Base-by-base conservation (phyloP, 2,113 vertebrate species). In the Lagopus muta region DNA sequence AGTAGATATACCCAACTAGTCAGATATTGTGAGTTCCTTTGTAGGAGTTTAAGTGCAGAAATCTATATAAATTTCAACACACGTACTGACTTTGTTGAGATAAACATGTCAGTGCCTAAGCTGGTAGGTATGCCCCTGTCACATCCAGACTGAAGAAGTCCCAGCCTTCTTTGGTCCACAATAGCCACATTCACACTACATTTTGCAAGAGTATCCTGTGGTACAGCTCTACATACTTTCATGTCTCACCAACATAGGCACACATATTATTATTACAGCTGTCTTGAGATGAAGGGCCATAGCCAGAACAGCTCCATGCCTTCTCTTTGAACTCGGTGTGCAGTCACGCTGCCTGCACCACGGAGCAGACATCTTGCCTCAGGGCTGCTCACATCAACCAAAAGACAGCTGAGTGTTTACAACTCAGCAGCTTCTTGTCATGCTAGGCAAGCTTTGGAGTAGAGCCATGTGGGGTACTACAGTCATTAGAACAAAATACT, bases 191-290 rank as follows among this genome's bases (percentile, higher is more conserved):
- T 90, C 69, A 92, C 65, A 48, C 60, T 58, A 36, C 10, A 38
- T 92, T 94, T 86, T 83, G 45, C 72, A 70, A 93, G 45, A 93
- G 54, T 36, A 57, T n/a, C 36, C 58, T 88, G 75, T 75, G 45
- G 40, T 34, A 32, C 5, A 85, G 57, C 36, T 48, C 32, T 52
- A 36, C 55, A 32, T 45, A 36, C 50, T 54, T 80, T 25, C 50
- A 62, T 36, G n/a, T 83, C 78, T 66, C 80, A 86, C n/a, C 64
- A 80, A 32, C 36, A 80, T 45, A 80, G 79, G 55, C 75, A 76
- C 30, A 32, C 13, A 13, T 38, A 52, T 61, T 72, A 30, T 60
- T 67, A 10, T 38, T 79, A 25, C 36, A 84, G 54, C 60, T 92
- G 74, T 73, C 82, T 70, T 10, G 32, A 90, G 38, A 64, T 54